Evolutionary conservation across 92 coral and sea anemone species (phyloP).

Genomic region (Umimayanthus chanpuru): DNA sequence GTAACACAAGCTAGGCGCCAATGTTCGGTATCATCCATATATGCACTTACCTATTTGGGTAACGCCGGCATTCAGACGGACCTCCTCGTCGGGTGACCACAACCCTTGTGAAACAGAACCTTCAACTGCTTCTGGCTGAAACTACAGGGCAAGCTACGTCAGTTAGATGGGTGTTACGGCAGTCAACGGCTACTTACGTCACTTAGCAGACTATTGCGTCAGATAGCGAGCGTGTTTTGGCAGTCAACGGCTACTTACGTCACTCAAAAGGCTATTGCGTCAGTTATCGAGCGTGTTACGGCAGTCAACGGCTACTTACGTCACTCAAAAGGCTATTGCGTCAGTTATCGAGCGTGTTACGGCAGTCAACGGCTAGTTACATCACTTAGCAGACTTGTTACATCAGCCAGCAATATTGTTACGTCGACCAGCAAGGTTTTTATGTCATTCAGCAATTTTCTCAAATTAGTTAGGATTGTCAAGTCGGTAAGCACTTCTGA

Average conservation of each 20-base stretch:
- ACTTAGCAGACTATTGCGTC: too few relatives aligned
- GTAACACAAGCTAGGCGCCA: not conserved
- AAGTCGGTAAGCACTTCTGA: not conserved
- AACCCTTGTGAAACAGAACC: slow-evolving; percentile 37
- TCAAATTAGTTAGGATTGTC: not conserved
- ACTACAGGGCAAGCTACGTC: not conserved
- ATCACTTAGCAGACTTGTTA: not conserved
- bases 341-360: not conserved
- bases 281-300: not conserved
- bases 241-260: too few relatives aligned
- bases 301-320: not conserved
- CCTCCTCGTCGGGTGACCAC: slow-evolving; percentile 95
- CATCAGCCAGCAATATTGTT: too few relatives aligned
- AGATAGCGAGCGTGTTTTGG: too few relatives aligned
- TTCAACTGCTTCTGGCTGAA: slow-evolving; percentile 35
- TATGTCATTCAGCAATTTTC: too few relatives aligned
- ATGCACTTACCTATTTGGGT: slow-evolving; percentile 73
- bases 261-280: too few relatives aligned
- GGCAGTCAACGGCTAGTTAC: not conserved
- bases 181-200: too few relatives aligned
- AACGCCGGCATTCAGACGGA: slow-evolving; percentile 81
- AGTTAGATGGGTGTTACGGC: not conserved
- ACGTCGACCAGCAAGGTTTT: too few relatives aligned
- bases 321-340: not conserved
- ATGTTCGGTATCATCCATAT: not conserved